These are phyloP conservation scores for Crocuta crocuta DNA, from an alignment of 2,113 vertebrate species.

Conservation along the genomic window DNA sequence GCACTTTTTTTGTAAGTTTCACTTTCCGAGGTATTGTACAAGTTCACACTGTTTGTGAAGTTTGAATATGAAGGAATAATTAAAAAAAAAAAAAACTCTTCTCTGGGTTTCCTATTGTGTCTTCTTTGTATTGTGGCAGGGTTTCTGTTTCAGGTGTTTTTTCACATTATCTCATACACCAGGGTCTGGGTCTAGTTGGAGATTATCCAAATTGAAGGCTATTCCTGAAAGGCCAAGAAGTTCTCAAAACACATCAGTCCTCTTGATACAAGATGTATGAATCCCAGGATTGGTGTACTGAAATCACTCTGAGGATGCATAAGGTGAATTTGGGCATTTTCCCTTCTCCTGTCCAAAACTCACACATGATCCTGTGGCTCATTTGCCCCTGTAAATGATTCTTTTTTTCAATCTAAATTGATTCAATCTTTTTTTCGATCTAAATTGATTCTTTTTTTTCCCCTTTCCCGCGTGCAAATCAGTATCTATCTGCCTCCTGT, in stretches of 20 bases:
- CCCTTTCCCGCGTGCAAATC: neutral
- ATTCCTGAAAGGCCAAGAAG: neutral
- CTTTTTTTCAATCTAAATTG: neutral
- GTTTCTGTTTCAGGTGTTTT: neutral
- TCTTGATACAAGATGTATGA: neutral
- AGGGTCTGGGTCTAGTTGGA: neutral
- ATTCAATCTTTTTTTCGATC: neutral
- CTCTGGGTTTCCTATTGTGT: slow-evolving; percentile 60
- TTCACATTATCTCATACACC: neutral
- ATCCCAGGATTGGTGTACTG: neutral
- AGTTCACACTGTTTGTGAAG: slow-evolving; percentile 95
- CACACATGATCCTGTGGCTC: neutral
- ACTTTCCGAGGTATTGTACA: slow-evolving; percentile 94
- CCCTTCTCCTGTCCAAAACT: neutral
- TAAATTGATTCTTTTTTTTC: neutral
- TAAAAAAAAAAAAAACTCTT: slow-evolving; percentile 87
- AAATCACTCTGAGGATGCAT: neutral
- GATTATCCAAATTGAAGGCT: neutral
- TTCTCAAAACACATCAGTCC: neutral
- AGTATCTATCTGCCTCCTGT: neutral
- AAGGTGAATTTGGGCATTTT: neutral
- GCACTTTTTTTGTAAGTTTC: slow-evolving; percentile 94
- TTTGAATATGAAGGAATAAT: slow-evolving; percentile 95
- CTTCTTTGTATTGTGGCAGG: slow-evolving; percentile 47
- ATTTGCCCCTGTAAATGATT: neutral